Base-by-base conservation (phyloP, 1,140 invertebrate species). In the Frieseomelitta varia region DNA sequence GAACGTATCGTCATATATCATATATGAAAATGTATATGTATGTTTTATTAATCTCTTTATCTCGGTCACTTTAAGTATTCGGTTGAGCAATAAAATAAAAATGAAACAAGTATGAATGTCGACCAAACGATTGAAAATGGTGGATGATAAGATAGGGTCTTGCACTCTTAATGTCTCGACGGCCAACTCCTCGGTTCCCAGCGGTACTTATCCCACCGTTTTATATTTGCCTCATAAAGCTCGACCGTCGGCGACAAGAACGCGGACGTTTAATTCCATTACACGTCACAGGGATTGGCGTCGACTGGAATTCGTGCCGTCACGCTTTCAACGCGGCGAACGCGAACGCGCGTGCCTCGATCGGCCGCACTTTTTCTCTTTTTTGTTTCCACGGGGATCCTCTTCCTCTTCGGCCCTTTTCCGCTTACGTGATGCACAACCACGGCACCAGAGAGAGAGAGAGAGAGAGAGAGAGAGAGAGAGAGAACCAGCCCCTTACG, bases 191-290 rank as follows among this genome's bases (percentile, higher is more conserved):
- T 47, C 39, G 39, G 39, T 47, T 47, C 39, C 39, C 39, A 47
- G 39, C 39, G 39, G 39, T 47, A 47, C 39, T 47, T 47, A 51
- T 17, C 77, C 27, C 19, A 21, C n/a, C 30, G 24, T 34, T 30
- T 56, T 47, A 47, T 47, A 47, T 47, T 47, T 47, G 39, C 34
- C 56, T 34, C 63, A 14, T n/a, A 8, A 15, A 27, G 58, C 30
- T 53, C 17, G 58, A 6, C 47, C n/a, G 53, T 71, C 65, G 73
- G 34, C 85, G 27, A 55, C 69, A 79, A 61, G 75, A 80, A 87
- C 79, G 83, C 86, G 79, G 71, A 63, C 86, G 81, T 78, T 89
- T 79, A 85, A 88, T 90, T 80, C 82, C 80, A 90, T 89, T 77
- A 79, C 72, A 67, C 75, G 78, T 84, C 85, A 56, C 85, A 79